These are phyloP conservation scores for Sylvilagus bachmani DNA, from an alignment of 2,113 vertebrate species.

Conservation along the genomic window DNA sequence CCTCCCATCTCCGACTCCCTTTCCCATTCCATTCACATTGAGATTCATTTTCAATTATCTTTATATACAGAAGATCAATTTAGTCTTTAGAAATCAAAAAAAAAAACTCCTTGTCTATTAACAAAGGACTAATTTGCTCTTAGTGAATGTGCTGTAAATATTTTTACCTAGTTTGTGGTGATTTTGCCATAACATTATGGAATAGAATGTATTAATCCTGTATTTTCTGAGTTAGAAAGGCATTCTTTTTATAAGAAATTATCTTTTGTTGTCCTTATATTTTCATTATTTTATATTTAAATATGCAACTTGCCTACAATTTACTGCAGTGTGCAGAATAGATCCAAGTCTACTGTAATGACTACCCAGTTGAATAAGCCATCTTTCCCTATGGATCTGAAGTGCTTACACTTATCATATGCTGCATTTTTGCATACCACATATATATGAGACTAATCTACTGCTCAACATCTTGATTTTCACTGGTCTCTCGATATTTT, in stretches of 20 bases:
- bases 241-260: background rate
- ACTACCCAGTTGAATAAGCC: background rate
- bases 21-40: too few relatives aligned
- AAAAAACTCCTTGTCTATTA: background rate
- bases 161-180: background rate
- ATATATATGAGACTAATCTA: too few relatives aligned
- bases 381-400: background rate
- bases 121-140: background rate
- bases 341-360: background rate
- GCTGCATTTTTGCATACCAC: background rate
- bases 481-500: background rate
- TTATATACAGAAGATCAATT: too few relatives aligned
- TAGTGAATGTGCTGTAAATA: background rate
- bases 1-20: too few relatives aligned
- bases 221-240: background rate
- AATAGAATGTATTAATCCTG: background rate
- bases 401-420: background rate
- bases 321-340: background rate
- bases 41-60: too few relatives aligned
- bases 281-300: background rate
- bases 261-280: background rate
- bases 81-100: background rate
- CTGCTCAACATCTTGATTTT: background rate
- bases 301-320: constrained; percentile 17
- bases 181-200: background rate